These are phyloP conservation scores for Campylomormyrus tamandua DNA, from an alignment of 2,113 vertebrate genomes.

Conservation along the genomic window DNA sequence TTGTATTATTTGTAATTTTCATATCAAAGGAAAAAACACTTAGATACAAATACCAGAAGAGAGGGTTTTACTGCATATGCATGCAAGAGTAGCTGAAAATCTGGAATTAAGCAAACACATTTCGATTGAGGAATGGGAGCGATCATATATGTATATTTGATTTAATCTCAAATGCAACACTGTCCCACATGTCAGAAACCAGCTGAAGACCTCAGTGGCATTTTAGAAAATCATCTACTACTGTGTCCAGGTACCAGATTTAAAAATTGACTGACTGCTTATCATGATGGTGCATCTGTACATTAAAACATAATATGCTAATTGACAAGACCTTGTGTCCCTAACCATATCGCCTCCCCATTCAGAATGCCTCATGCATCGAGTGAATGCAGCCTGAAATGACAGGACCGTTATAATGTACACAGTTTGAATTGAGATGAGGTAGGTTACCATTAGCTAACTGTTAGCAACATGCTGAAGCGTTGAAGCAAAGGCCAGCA, in stretches of 20 bases:
- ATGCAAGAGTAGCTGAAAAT: slow-evolving; percentile 3
- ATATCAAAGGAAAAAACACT: background rate
- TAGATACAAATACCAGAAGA: slow-evolving; percentile 7
- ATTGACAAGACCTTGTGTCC: background rate
- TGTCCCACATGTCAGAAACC: slow-evolving; percentile 7
- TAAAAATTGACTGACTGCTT: background rate
- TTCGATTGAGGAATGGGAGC: background rate
- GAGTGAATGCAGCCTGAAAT: background rate
- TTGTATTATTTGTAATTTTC: background rate
- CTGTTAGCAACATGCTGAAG: background rate
- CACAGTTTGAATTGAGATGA: background rate
- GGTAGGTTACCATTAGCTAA: background rate
- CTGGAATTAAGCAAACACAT: background rate
- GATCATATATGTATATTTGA: background rate
- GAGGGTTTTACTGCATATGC: background rate
- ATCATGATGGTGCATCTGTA: background rate
- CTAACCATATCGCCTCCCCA: background rate
- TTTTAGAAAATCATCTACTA: background rate
- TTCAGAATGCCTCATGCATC: background rate
- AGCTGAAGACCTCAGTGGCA: background rate
- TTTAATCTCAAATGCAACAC: background rate
- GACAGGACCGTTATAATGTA: background rate
- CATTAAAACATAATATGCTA: background rate
- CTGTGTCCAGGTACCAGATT: background rate
- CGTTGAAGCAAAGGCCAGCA: background rate